Conservation (phyloP, 2,888 invertebrate genomes). For the Chloroclystis v-ata region DNA sequence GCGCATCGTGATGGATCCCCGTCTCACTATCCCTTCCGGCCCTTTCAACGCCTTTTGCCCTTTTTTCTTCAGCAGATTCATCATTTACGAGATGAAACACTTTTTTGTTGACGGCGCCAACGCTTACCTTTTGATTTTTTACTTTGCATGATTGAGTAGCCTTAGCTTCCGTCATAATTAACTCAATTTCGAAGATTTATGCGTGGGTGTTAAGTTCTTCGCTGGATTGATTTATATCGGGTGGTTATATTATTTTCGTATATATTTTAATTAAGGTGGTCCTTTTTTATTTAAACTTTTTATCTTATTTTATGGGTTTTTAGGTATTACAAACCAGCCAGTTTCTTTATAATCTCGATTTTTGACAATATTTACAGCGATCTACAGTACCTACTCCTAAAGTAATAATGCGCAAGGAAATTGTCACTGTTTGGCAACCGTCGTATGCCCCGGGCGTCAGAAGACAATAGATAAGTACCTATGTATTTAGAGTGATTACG, state of each 20-base stretch:
- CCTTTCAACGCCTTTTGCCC: conserved; percentile 46
- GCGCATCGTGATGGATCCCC: conserved; percentile 45
- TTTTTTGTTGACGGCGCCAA: conserved; percentile 58
- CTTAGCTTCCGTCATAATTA: conserved; percentile 52
- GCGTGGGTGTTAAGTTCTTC: conserved; percentile 26
- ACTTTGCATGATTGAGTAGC: conserved; percentile 53
- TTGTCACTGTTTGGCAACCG: no score
- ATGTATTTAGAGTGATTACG: no score
- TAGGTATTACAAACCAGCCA: no score
- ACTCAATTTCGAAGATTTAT: conserved; percentile 39
- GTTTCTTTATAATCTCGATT: no score
- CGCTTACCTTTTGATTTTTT: conserved; percentile 31
- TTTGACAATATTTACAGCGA: no score
- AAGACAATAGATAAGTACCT: no score
- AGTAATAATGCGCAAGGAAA: no score
- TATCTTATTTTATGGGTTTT: no score
- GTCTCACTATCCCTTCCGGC: conserved; percentile 50
- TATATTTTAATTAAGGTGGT: neutral
- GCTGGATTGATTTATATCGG: conserved; percentile 28
- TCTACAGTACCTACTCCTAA: no score
- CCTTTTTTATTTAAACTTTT: neutral
- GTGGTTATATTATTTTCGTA: neutral
- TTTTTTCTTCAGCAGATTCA: conserved; percentile 49
- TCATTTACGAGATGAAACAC: conserved; percentile 61
- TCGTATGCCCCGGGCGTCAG: no score